Base-by-base conservation (phyloP, 1,140 invertebrate species). In the Brachystomella parvula region DNA sequence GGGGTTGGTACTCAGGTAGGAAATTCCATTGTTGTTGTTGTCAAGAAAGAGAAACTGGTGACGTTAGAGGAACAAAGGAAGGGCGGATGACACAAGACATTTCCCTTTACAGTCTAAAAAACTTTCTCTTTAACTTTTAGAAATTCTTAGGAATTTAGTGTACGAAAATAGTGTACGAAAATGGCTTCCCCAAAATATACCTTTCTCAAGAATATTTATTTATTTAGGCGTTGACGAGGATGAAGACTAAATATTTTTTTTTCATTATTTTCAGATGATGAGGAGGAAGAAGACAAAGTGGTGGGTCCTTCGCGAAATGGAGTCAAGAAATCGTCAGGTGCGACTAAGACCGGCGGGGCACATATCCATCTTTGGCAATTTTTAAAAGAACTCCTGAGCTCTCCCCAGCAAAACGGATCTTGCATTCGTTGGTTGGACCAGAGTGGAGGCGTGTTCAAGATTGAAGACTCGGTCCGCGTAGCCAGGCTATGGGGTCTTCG, bases 301-400 rank as follows among this genome's bases (percentile, higher is more conserved):
- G 64, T 81, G 39, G 24, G 63, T 24, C 0, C 61, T 24, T 1
- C 30, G 12, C 24, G 35, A n/a, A n/a, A 1, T 35, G 33, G 21
- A 24, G 49, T 39, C 24, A 62, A 44, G 47, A 68, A 57, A 60
- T 56, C 64, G 44, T 19, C 65, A 28, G 63, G 69, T 6, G 63
- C 63, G 28, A 69, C 66, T 26, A 80, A 83, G 33, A 81, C 79
- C 65, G 81, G 84, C 21, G 49, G 49, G 24, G 86, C 87, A 47
- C 92, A 96, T 76, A 98, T 99, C 72, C 95, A 98, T 76, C 82
- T 99, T n/a, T 99, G 96, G 96, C 94, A 98, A 78, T 99, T 99
- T 79, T 81, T 99, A 19, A 96, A 97, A 76, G 96, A 99, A 78
- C 83, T 99, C 15, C 82, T 99, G 0, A 83, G 88, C 6, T 86